phyloP scores from a whole-genome alignment of 35 echinoderm and acorn worm species.

The Nesometra sesokonis region DNA sequence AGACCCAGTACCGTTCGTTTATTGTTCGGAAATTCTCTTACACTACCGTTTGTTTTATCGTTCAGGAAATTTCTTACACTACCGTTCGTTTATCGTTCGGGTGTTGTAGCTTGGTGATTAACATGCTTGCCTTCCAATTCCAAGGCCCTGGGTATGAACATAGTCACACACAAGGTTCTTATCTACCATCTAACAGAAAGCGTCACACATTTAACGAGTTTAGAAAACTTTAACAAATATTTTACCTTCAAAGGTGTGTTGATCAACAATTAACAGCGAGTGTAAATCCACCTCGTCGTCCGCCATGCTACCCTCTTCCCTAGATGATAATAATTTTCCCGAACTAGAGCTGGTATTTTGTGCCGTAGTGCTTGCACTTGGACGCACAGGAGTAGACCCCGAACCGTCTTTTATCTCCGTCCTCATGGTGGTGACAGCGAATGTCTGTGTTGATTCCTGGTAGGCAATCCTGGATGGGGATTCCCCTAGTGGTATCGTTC shows the following conservation, averaged over 20 bases:
- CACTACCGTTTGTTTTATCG: no score
- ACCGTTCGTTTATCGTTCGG: no score
- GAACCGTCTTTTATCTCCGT: conserved; percentile 68
- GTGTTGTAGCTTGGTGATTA: no score
- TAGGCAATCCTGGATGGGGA: conserved; percentile 74
- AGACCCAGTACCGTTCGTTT: no score
- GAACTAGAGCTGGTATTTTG: conserved; percentile 52
- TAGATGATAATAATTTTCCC: conserved; percentile 14
- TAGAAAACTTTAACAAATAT: neutral
- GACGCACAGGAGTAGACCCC: conserved; percentile 25
- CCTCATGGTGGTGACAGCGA: conserved; percentile 66
- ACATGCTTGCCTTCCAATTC: no score
- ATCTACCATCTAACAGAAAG: no score
- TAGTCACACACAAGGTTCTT: no score
- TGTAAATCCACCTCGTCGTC: conserved; percentile 82
- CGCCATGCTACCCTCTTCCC: conserved; percentile 35
- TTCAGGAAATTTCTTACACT: no score
- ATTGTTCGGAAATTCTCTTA: no score
- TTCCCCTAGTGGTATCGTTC: conserved; percentile 85
- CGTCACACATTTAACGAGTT: neutral
- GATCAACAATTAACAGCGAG: conserved; percentile 81
- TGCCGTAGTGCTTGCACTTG: conserved; percentile 82
- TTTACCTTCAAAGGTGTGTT: conserved; percentile 99
- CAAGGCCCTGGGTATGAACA: no score
- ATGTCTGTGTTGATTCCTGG: conserved; percentile 82